Evolutionary conservation across 2,888 invertebrate genomes (phyloP), one percentile per base, ranked within the genome.

Genomic region (Tachina fera): DNA sequence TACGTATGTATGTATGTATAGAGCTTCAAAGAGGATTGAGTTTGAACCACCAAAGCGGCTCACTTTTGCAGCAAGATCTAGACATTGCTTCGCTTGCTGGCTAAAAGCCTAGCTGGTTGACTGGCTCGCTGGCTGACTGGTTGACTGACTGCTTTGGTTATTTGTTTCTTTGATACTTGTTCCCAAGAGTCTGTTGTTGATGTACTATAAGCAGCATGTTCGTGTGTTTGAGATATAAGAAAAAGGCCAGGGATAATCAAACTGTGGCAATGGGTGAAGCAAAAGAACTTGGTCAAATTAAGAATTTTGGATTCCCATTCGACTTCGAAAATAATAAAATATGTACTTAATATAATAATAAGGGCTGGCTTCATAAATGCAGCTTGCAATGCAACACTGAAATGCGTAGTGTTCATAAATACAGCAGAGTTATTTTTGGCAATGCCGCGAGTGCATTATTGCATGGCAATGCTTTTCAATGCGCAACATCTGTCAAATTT

Each of bases 1-100:
- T 31, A 31, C 1, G 1, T 31, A 31, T 31, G 31, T 31, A 31
- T 31, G 31, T 31, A 22, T 56, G 22, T 84, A 41, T 85, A 86
- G 45, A 72, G 83, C 83, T 83, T 58, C 83, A 83, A 76, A 83
- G 83, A 83, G 80, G 86, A 83, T 83, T 79, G 82, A 75, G 75
- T 75, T 72, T 85, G 65, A 82, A 65, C 49, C 71, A 61, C 16
- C 39, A 60, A 39, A n/a, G 53, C 14, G 51, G 61, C 77, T 53
- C 71, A 86, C 79, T 83, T 86, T 80, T 83, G 75, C 86, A 79
- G 76, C 65, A 47, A 80, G 68, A 83, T 86, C 76, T 84, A 47
- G 45, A 51, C 58, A 77, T 67, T 77, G 58, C 60, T 56, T 56
- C 65, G 56, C 58, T 74, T 53, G 79, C 13, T 49, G 53, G 22